These are phyloP conservation scores for Myiotriccus ornatus DNA, from an alignment of 2,797 vertebrate genomes.

Conservation along the genomic window DNA sequence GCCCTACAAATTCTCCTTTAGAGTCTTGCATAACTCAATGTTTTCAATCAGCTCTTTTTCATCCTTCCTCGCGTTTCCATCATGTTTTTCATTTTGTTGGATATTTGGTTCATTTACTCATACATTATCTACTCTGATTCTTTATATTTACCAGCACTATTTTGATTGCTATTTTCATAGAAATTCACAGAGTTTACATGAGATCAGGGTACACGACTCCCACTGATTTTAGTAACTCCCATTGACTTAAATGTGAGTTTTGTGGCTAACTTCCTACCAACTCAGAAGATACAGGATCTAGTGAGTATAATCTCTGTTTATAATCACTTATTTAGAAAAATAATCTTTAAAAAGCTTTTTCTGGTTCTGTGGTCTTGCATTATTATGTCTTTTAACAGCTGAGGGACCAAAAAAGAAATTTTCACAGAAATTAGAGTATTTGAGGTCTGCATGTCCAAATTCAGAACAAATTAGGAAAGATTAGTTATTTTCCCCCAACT, in stretches of 20 bases:
- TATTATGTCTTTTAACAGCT: background rate
- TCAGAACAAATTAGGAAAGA: slow-evolving; percentile 28
- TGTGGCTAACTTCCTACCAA: background rate
- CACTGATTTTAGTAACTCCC: background rate
- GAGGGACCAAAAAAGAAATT: background rate
- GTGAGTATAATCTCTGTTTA: background rate
- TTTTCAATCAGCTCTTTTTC: slow-evolving; percentile 49
- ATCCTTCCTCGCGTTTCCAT: slow-evolving; percentile 21
- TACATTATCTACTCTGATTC: slow-evolving; percentile 43
- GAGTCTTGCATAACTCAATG: slow-evolving; percentile 57
- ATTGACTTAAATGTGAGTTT: background rate
- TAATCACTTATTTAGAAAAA: slow-evolving; percentile 8
- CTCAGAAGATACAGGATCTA: background rate
- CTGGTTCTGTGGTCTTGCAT: background rate
- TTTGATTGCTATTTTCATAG: background rate
- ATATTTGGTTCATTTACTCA: slow-evolving; percentile 62
- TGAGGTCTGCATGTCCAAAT: background rate
- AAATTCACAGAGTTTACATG: background rate
- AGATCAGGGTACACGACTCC: background rate
- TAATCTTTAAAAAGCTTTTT: background rate
- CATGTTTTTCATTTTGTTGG: slow-evolving; percentile 54
- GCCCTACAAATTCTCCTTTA: slow-evolving; percentile 51
- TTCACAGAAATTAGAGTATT: background rate
- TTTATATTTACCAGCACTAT: slow-evolving; percentile 28
- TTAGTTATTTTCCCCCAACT: slow-evolving; percentile 23